These are phyloP conservation scores for Octonoba sinensis DNA, from an alignment of 2,888 invertebrate species.

Conservation along the genomic window DNA sequence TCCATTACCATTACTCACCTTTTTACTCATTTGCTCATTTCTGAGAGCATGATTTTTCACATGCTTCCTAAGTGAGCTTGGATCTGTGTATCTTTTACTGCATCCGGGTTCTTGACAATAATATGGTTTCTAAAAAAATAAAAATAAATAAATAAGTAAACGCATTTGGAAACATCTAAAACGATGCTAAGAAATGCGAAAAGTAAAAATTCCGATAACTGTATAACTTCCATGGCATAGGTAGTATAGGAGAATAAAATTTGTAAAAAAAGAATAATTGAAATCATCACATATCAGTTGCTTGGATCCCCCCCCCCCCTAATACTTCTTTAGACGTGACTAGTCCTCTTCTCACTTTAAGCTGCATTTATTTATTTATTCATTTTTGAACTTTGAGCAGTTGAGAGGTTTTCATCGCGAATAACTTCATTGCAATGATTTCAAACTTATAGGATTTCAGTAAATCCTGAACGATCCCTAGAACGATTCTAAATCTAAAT, in stretches of 20 bases:
- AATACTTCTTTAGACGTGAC: no score
- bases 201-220: background rate
- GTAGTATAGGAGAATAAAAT: background rate
- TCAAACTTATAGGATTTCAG: no score
- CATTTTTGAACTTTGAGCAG: no score
- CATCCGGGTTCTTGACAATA: conserved; percentile 74
- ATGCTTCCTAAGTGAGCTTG: conserved; percentile 75
- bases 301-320: no score
- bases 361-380: no score
- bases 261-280: background rate
- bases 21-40: conserved; percentile 64
- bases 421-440: no score
- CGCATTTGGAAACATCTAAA: background rate
- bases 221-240: no score
- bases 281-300: background rate
- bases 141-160: background rate
- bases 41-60: conserved; percentile 71
- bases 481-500: no score
- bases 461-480: no score
- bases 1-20: conserved; percentile 35
- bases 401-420: no score
- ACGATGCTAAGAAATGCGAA: background rate
- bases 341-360: no score
- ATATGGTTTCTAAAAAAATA: conserved; percentile 74
- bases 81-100: conserved; percentile 75